These are phyloP conservation scores for Ornithoptera priamus DNA, from an alignment of 2,888 invertebrate genomes.

Conservation along the genomic window DNA sequence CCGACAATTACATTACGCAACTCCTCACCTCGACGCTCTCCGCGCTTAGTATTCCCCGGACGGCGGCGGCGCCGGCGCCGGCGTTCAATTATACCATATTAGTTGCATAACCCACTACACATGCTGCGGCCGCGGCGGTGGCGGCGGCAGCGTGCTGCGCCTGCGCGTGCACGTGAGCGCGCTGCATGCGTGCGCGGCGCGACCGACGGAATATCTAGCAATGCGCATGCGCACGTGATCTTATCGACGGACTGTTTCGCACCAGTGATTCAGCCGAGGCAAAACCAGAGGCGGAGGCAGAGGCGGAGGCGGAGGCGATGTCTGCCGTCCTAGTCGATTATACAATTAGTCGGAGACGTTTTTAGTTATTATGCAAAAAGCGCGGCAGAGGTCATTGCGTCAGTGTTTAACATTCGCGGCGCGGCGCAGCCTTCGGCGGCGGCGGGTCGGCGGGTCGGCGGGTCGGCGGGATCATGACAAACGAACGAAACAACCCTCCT, in stretches of 20 bases:
- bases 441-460: constrained; percentile 5
- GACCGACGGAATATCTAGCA: constrained; percentile 7
- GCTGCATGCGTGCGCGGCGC: not conserved
- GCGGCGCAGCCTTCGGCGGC: constrained; percentile 45
- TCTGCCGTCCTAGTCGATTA: constrained; percentile 19
- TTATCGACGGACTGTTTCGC: not conserved
- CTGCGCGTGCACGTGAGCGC: not conserved
- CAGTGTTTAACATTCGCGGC: constrained; percentile 60
- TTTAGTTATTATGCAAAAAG: constrained; percentile 57
- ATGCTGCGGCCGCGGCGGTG: not conserved
- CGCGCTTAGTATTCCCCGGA: constrained; percentile 47
- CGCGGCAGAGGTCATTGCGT: constrained; percentile 62
- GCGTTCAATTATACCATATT: constrained; percentile 45
- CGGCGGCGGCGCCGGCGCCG: constrained; percentile 26
- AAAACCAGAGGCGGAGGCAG: not conserved
- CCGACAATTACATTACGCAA: constrained; percentile 62
- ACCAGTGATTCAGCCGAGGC: not conserved
- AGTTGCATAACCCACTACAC: constrained; percentile 53
- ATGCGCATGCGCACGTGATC: not conserved
- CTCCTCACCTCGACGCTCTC: constrained; percentile 38
- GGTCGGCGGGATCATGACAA: constrained; percentile 15
- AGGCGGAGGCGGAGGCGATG: not conserved
- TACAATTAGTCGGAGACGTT: constrained; percentile 38
- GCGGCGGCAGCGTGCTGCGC: not conserved
- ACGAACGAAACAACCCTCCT: constrained; percentile 6